Base-by-base conservation (phyloP, 2,888 invertebrate species). In the Nebria brevicollis region DNA sequence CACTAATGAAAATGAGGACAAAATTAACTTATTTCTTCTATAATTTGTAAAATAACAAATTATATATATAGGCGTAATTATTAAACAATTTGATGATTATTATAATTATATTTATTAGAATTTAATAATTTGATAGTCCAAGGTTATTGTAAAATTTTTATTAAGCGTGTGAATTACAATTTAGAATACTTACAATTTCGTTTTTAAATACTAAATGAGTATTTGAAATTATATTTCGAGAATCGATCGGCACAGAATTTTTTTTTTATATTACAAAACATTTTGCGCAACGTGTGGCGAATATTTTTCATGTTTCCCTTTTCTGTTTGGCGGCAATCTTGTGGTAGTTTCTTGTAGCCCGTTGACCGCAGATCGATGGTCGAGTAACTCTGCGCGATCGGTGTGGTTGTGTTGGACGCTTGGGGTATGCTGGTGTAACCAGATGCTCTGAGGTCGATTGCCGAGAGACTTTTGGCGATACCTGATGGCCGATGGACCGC, bases 221-320 rank as follows among this genome's bases (percentile, higher is more conserved):
- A 70, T 70, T 70, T 70, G 26, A 70, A 70, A 15, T 15, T 65
- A 34, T 54, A 43, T 25, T 72, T 65, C 6, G 72, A 64, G 26
- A 64, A 64, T 8, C 15, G 15, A 41, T 73, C 78, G 65, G 72
- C 13, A 8, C 72, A 41, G 66, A 78, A 78, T 15, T 10, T 78
- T 54, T 72, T 78, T 41, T 34, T 78, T 5, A 78, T n/a, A 15
- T 34, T 54, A 65, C 65, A 26, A 10, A 78, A 41, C 11, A 78
- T 65, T 15, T 73, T 68, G 0, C 73, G 13, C 41, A 78, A 10
- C n/a, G 42, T 15, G 11, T 64, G 43, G 20, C 77, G 64, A 42
- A 73, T 64, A 64, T 72, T 72, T 70, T 78, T 78, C 78, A 78
- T 78, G 10, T 25, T 77, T 26, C 15, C 6, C 20, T 25, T 26